Evolutionary conservation across 1,140 invertebrate genomes (phyloP), one percentile per base, ranked within the genome.

Genomic region (Neocloeon triangulifer): DNA sequence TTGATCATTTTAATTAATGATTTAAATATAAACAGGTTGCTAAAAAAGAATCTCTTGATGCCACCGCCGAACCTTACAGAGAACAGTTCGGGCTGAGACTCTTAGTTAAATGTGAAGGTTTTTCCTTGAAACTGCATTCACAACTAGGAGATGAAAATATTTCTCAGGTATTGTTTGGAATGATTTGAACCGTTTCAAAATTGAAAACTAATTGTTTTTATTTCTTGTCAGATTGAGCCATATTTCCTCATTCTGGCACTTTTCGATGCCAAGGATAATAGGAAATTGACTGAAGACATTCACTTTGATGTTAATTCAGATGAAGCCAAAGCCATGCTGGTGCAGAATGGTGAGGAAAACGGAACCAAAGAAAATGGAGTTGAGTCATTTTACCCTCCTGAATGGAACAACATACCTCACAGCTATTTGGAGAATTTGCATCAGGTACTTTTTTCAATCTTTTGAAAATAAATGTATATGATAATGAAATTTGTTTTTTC

Each of bases 281-380:
- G 69, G 43, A 92, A 92, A 56, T 58, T 94, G 14, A 81, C 80
- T 1, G 88, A 94, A 53, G 86, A 88, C 51, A 94, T 92, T 55
- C 72, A 86, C 50, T 84, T 89, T 48, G 79, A 91, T 51, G 56
- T 89, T 1, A 91, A 91, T 54, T 65, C 77, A 37, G 51, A 62
- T 3, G 55, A 58, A 38, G 62, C 73, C 2, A 52, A 56, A 16
- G 55, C 56, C 30, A 57, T 76, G 49, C 41, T 73, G 25, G 61
- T 61, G 30, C 22, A 17, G 39, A 18, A 29, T 29, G 10, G 10
- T 2, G 9, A 14, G 10, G 27, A 29, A 3, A 18, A 16, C 9
- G 22, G 12, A 8, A 23, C 12, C 12, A 12, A 23, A 12, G 22
- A 12, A 8, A 16, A 29, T 14, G 27, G 14, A 5, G 13, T n/a